Evolutionary conservation across 2,113 vertebrate species (phyloP).

Genomic region (Marcusenius ussheri): DNA sequence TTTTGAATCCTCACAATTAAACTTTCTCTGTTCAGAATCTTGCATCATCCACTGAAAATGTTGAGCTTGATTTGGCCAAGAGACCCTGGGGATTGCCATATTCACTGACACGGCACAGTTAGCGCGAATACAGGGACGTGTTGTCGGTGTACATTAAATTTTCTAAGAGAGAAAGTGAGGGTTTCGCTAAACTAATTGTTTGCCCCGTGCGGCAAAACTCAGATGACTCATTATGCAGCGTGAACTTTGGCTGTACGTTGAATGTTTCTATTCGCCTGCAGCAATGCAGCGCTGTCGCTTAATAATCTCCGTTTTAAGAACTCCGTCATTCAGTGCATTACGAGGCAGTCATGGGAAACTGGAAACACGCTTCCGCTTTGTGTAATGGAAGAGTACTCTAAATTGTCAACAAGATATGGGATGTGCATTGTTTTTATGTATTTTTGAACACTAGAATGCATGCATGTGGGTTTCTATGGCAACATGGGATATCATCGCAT

Average conservation of each 20-base stretch:
- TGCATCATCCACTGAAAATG: neutral
- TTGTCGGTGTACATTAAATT: neutral
- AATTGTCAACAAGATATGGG: neutral
- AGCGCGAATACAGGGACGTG: neutral
- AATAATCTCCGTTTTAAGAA: neutral
- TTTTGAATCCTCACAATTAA: neutral
- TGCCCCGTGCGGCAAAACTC: neutral
- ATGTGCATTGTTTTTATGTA: neutral
- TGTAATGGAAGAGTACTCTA: neutral
- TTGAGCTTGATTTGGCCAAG: neutral
- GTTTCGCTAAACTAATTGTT: neutral
- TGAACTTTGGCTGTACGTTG: neutral
- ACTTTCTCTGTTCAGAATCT: neutral
- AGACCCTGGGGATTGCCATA: neutral
- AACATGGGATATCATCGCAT: constrained; percentile 20
- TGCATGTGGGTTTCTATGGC: constrained; percentile 30
- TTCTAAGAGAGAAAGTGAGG: neutral
- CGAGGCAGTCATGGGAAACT: neutral
- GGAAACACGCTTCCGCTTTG: neutral
- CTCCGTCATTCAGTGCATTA: neutral
- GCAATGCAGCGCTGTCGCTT: neutral
- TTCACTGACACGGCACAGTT: neutral
- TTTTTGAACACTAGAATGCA: neutral
- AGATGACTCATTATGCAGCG: neutral
- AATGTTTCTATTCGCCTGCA: neutral